phyloP scores from a whole-genome alignment of 2,888 invertebrate genomes.

The Nipponacmea schrenckii region DNA sequence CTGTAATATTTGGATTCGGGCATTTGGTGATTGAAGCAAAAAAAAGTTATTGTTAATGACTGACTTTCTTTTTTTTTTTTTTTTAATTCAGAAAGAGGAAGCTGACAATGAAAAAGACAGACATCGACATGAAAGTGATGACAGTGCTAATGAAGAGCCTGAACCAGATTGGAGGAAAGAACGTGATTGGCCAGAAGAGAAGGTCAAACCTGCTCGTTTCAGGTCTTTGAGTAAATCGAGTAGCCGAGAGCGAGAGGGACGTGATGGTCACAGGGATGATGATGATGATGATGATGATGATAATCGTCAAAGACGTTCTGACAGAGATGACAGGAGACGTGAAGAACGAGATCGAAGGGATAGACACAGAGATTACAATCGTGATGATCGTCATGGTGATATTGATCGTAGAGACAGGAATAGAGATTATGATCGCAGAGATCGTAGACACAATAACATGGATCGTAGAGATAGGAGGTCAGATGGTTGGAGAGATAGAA shows the following conservation, averaged over 20 bases:
- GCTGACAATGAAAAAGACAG: no score
- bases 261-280: slow-evolving; percentile 8
- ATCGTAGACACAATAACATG: slow-evolving; percentile 7
- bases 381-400: not conserved
- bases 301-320: not conserved
- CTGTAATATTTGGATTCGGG: no score
- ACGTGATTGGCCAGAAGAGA: slow-evolving; percentile 18
- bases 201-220: not conserved
- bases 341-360: slow-evolving; percentile 13
- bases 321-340: slow-evolving; percentile 15
- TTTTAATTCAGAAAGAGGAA: no score
- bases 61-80: no score
- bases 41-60: no score
- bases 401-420: not conserved
- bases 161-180: slow-evolving; percentile 8
- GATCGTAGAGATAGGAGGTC: slow-evolving; percentile 17
- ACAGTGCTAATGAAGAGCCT: not conserved
- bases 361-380: slow-evolving; percentile 7
- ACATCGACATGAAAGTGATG: no score
- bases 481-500: slow-evolving; percentile 11
- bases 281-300: slow-evolving; percentile 8
- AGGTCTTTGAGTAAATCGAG: not conserved
- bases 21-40: no score
- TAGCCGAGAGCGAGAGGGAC: not conserved
- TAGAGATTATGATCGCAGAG: slow-evolving; percentile 11